Conservation (phyloP, 37 sponge, comb jelly and placozoan species). For the Petrosia ficiformis region DNA sequence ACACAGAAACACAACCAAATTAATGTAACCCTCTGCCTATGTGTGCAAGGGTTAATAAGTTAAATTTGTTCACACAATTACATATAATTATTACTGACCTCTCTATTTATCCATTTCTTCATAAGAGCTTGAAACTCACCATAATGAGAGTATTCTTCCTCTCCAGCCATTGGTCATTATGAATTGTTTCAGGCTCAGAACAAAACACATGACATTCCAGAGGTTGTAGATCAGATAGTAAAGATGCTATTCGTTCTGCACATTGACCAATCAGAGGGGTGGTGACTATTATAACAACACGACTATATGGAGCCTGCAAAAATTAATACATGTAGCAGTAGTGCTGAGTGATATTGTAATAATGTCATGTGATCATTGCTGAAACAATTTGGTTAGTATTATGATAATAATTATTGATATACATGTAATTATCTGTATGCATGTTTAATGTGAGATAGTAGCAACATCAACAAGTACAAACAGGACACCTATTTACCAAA, state of each 20-base stretch:
- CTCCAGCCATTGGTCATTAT: conserved; percentile 27
- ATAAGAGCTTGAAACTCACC: conserved; percentile 58
- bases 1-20: not conserved
- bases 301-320: conserved; percentile 53
- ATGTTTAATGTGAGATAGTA: too few species aligned
- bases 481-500: too few species aligned
- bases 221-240: conserved; percentile 56
- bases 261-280: conserved; percentile 22
- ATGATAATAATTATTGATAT: not conserved
- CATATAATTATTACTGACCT: too few species aligned
- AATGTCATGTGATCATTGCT: not conserved
- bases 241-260: conserved; percentile 13
- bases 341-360: not conserved
- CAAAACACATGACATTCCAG: conserved; percentile 49
- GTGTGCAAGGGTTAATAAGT: too few species aligned
- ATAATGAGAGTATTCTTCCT: conserved; percentile 52
- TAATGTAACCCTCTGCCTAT: too few species aligned
- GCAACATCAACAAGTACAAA: too few species aligned
- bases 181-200: conserved; percentile 36
- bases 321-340: not conserved
- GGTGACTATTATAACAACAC: conserved; percentile 47
- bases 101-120: conserved; percentile 64
- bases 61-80: not conserved
- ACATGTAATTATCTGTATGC: too few species aligned
- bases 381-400: not conserved